A percentile compares a stretch with the other conserved stretches of the same genome.
Evolutionary conservation across 2,888 invertebrate species (phyloP).

Genomic region (Chirona hameri): DNA sequence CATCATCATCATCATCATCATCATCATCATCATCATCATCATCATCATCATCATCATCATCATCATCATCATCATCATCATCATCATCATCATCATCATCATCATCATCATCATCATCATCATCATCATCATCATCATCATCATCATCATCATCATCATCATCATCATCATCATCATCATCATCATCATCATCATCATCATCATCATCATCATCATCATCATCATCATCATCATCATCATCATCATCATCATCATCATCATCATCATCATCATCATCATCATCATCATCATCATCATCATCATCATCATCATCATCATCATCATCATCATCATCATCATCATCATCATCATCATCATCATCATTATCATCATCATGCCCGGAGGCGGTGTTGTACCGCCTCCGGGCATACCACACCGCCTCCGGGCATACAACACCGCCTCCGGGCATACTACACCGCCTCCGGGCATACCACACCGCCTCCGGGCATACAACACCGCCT

Average conservation of each 20-base stretch:
- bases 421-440: no score
- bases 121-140: slow-evolving; percentile 22
- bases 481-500: no score
- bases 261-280: slow-evolving; percentile 12
- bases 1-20: no score
- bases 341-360: slow-evolving; percentile 22
- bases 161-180: slow-evolving; percentile 22
- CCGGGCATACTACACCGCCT: no score
- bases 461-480: no score
- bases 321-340: slow-evolving; percentile 22
- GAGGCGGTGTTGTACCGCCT: no score
- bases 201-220: slow-evolving; percentile 22
- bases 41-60: slow-evolving; percentile 22
- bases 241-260: slow-evolving; percentile 12
- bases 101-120: slow-evolving; percentile 22
- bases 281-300: slow-evolving; percentile 22
- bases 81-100: slow-evolving; percentile 22
- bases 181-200: slow-evolving; percentile 22
- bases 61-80: slow-evolving; percentile 22
- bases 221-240: slow-evolving; percentile 22
- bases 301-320: slow-evolving; percentile 22
- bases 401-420: no score
- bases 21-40: slow-evolving; percentile 22
- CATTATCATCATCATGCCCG: no score
- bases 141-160: slow-evolving; percentile 22